Conservation (phyloP, 64 coral and sea anemone species). For the Pachyseris speciosa region DNA sequence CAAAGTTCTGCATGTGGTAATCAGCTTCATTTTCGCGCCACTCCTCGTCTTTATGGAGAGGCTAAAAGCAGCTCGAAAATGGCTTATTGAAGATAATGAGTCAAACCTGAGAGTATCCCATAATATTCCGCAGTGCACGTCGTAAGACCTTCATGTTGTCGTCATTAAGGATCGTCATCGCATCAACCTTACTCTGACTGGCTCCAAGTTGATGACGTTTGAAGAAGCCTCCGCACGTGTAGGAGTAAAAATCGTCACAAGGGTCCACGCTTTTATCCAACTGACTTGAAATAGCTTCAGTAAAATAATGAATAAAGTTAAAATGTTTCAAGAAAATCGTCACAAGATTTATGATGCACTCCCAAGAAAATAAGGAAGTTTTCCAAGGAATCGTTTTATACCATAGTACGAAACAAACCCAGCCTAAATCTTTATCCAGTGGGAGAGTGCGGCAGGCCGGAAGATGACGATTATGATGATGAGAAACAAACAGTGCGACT, state of each 20-base stretch:
- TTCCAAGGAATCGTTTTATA: no score
- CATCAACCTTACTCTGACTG: not conserved
- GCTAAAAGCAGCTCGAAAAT: not conserved
- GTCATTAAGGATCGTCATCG: not conserved
- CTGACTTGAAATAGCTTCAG: constrained; percentile 22
- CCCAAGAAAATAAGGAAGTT: no score
- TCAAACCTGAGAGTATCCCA: constrained; percentile 37
- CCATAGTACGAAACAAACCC: no score
- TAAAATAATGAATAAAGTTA: not conserved
- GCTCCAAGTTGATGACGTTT: constrained; percentile 11
- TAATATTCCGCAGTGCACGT: not conserved
- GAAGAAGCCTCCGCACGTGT: constrained; percentile 75
- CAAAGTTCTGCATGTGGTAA: no score
- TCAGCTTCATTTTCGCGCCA: not conserved
- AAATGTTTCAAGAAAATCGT: not conserved
- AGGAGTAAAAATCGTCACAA: constrained; percentile 75
- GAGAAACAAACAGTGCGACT: no score
- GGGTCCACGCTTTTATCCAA: constrained; percentile 65
- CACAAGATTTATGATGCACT: no score
- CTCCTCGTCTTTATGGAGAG: not conserved
- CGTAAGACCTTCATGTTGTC: constrained; percentile 25
- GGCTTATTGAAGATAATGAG: no score
- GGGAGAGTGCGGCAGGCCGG: no score
- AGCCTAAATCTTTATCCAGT: no score
- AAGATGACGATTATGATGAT: no score